These are phyloP conservation scores for Caradrina clavipalpis DNA, from an alignment of 2,888 invertebrate species.

Conservation along the genomic window DNA sequence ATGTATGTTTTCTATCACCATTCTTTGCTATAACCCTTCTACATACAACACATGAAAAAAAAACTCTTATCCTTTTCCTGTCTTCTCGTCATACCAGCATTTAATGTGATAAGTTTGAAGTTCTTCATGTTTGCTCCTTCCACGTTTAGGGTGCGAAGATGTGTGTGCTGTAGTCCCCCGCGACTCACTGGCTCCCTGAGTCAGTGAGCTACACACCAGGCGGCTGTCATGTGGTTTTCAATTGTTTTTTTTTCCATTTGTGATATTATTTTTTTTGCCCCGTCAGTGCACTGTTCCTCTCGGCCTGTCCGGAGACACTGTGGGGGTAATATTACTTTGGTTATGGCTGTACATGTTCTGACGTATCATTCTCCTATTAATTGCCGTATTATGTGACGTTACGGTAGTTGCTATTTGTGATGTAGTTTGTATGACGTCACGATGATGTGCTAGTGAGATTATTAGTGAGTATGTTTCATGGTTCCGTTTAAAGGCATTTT, in stretches of 20 bases:
- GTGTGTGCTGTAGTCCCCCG: not conserved
- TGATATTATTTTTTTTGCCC: slow-evolving; percentile 69
- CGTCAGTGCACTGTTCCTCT: slow-evolving; percentile 81
- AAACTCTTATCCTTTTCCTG: slow-evolving; percentile 7
- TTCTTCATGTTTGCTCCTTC: not conserved
- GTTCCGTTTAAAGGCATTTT: not conserved
- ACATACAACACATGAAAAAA: not conserved
- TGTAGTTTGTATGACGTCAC: slow-evolving; percentile 14
- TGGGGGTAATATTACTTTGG: slow-evolving; percentile 77
- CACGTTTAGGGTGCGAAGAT: not conserved
- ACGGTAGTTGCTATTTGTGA: slow-evolving; percentile 36
- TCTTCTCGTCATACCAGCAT: not conserved
- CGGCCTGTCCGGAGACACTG: slow-evolving; percentile 81
- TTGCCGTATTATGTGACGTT: slow-evolving; percentile 33
- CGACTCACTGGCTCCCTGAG: not conserved
- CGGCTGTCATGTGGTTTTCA: not conserved
- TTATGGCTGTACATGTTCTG: slow-evolving; percentile 23
- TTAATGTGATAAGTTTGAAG: not conserved
- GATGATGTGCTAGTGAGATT: not conserved
- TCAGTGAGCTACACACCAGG: not conserved
- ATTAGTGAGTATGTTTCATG: not conserved
- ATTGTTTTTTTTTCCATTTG: slow-evolving; percentile 25
- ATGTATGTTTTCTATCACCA: not conserved
- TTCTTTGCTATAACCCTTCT: slow-evolving; percentile 9
- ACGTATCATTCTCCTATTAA: slow-evolving; percentile 36